Percentiles rank a stretch among this genome's conserved stretches.
These are phyloP conservation scores for Felis chaus DNA, from an alignment of 2,113 vertebrate genomes.

Conservation along the genomic window DNA sequence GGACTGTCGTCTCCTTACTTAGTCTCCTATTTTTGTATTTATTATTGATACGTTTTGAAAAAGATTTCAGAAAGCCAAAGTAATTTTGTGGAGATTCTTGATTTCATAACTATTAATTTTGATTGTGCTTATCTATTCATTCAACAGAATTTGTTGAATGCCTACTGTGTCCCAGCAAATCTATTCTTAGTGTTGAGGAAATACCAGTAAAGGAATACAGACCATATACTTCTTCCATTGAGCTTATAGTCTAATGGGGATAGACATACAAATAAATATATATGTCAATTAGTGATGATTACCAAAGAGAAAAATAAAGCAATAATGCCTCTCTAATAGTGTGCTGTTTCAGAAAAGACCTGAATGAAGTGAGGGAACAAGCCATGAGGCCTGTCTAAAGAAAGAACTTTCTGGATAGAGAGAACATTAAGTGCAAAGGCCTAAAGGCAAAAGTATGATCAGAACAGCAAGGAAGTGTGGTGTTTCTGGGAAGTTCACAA, in stretches of 20 bases:
- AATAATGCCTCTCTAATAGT: not conserved
- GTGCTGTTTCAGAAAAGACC: not conserved
- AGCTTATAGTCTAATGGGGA: not conserved
- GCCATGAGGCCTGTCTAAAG: not conserved
- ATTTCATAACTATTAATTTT: conserved; percentile 2
- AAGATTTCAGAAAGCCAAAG: not conserved
- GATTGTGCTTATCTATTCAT: not conserved
- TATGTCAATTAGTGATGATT: not conserved
- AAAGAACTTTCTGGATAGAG: not conserved
- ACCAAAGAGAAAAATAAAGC: not conserved
- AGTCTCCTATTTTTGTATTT: not conserved
- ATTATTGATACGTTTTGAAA: not conserved
- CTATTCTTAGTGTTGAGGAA: not conserved
- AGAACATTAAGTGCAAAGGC: not conserved
- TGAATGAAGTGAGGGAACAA: not conserved
- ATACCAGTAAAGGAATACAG: not conserved
- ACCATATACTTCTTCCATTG: not conserved
- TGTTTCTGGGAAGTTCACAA: not conserved
- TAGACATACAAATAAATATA: not conserved
- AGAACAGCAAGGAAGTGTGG: not conserved
- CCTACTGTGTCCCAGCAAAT: not conserved
- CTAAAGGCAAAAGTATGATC: not conserved
- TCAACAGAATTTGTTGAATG: not conserved
- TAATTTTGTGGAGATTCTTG: not conserved
- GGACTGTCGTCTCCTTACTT: not conserved